Evolutionary conservation across 2,797 vertebrate genomes (phyloP), one percentile per base, ranked within the genome.

Genomic region (Allobates femoralis): DNA sequence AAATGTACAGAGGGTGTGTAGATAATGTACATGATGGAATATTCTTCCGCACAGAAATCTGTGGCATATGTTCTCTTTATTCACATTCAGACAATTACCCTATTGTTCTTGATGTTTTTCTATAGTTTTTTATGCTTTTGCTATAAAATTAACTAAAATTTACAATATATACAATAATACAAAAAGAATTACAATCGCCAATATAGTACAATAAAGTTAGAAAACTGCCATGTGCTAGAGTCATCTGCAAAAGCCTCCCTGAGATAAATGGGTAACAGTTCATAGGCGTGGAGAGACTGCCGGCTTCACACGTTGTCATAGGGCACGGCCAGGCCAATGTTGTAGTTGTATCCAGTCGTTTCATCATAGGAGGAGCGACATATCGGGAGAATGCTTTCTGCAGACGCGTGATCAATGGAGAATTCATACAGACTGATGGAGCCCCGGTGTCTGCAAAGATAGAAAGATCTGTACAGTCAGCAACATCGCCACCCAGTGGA

Each of bases 401-500:
- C 94, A 0, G 95, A 91, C 88, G 93, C 23, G 18, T 92, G 92
- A 50, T 98, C 96, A 90, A 94, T 94, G 0, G 96, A 96, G 91
- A 99, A 99, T 88, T 98, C 96, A 0, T 98, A 98, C 84, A 93
- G 96, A 23, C 96, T 95, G 93, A 99, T 95, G 85, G 96, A 91
- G 34, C 98, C 98, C 7, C 95, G 90, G 90, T 99, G 96, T 86
- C 98, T 99, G 90, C 0, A 73, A 0, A 7, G 26, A 85, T 55
- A 80, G 16, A 12, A 46, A 50, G 21, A 46, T 73, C 0, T 14
- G 23, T 73, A 41, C n/a, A 1, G 67, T 71, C 18, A 41, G 37
- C 23, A 74, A 46, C 21, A 14, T 4, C 4, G 71, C 71, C 71
- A 74, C 26, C 71, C n/a, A 74, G 71, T 74, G 71, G 41, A 16